phyloP scores from a whole-genome alignment of 2,113 vertebrate genomes.

The Chlamydotis undulata region DNA sequence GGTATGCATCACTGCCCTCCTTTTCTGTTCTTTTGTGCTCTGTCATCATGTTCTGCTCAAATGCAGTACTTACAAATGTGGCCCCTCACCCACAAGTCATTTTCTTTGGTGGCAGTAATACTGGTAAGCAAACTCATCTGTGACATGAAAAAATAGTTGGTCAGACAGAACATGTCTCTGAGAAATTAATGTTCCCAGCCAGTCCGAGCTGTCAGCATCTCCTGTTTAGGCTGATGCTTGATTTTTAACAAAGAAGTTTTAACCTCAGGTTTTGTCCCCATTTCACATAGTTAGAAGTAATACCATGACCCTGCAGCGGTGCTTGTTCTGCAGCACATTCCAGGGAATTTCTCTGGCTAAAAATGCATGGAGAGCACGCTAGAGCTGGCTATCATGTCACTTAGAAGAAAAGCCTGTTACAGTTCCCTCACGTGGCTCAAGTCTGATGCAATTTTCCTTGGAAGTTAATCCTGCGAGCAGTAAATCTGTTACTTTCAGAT shows the following conservation, averaged over 20 bases:
- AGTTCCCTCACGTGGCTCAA: neutral
- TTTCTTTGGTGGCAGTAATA: neutral
- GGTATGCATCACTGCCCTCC: neutral
- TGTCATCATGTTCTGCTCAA: neutral
- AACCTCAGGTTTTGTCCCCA: neutral
- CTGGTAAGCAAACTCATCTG: neutral
- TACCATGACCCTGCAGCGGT: neutral
- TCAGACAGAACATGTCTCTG: neutral
- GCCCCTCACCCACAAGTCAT: neutral
- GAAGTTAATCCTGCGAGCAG: neutral
- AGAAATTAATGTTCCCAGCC: neutral
- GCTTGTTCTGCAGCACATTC: neutral
- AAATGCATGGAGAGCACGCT: neutral
- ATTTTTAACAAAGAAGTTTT: neutral
- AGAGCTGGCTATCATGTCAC: neutral
- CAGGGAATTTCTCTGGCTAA: neutral
- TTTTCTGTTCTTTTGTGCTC: slow-evolving; percentile 17
- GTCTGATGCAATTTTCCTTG: neutral
- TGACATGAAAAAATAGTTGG: neutral
- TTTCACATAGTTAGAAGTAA: neutral
- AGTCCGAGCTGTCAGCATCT: neutral
- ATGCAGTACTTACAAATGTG: neutral
- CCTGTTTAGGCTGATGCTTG: neutral
- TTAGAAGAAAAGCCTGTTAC: neutral
- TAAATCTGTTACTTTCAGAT: neutral